phyloP scores from a whole-genome alignment of 2,113 vertebrate species.

The Spheniscus mendiculus region DNA sequence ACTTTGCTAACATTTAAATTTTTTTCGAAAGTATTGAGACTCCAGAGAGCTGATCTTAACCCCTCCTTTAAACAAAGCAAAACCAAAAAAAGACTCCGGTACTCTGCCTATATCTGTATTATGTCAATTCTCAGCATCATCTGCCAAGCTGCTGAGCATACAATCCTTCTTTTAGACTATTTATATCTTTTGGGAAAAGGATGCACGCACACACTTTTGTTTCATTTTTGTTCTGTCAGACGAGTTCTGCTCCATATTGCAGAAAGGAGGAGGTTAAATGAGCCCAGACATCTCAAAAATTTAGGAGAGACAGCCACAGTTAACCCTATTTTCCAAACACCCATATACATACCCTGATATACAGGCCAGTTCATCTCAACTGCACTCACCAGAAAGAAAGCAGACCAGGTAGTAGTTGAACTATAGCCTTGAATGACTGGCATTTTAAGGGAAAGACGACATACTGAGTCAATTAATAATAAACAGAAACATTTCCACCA shows the following conservation, averaged over 20 bases:
- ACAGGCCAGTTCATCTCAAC: neutral
- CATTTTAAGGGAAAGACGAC: neutral
- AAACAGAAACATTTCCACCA: constrained; percentile 34
- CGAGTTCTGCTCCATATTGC: fast-evolving
- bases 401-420: neutral
- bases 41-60: neutral
- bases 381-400: neutral
- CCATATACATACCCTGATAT: neutral
- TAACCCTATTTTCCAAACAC: neutral
- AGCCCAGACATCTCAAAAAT: neutral
- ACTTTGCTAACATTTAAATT: neutral
- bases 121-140: neutral
- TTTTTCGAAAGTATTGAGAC: neutral
- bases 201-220: neutral
- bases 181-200: constrained; percentile 3
- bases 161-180: neutral
- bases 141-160: neutral
- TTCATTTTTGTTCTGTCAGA: neutral
- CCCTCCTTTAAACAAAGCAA: neutral
- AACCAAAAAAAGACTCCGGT: neutral
- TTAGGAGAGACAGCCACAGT: neutral
- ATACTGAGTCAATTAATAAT: neutral
- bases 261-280: neutral
- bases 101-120: neutral
- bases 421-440: neutral